phyloP scores from a whole-genome alignment of 2,888 invertebrate genomes.

The Clanis bilineata region DNA sequence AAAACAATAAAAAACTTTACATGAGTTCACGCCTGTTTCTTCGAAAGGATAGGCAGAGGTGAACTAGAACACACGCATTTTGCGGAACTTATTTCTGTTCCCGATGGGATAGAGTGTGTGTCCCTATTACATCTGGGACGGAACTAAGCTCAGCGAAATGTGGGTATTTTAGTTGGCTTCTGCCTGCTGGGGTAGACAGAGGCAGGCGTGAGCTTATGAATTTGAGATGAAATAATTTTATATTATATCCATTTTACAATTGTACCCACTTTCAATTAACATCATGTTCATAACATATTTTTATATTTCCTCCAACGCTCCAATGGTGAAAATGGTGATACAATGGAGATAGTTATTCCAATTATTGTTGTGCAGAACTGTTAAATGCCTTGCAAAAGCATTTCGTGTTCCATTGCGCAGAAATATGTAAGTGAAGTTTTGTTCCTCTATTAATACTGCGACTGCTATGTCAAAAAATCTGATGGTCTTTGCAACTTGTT shows the following conservation, averaged over 20 bases:
- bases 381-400: background rate
- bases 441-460: background rate
- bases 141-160: too few species aligned
- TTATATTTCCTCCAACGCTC: background rate
- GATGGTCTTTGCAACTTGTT: background rate
- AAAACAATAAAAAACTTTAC: too few species aligned
- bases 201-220: too few species aligned
- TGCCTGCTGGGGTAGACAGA: too few species aligned
- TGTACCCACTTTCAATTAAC: background rate
- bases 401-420: conserved; percentile 3
- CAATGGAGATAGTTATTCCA: background rate
- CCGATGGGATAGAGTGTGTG: too few species aligned
- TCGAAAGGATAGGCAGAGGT: too few species aligned
- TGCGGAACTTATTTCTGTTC: too few species aligned
- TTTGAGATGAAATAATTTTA: background rate
- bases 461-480: conserved; percentile 11
- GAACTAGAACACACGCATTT: too few species aligned
- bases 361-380: conserved; percentile 2
- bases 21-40: too few species aligned
- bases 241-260: background rate
- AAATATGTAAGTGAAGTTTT: background rate
- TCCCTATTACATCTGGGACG: too few species aligned
- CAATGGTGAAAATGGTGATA: background rate
- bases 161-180: too few species aligned
- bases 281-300: background rate